phyloP scores from a whole-genome alignment of 64 coral and sea anemone species.

The Montipora efflorescens region DNA sequence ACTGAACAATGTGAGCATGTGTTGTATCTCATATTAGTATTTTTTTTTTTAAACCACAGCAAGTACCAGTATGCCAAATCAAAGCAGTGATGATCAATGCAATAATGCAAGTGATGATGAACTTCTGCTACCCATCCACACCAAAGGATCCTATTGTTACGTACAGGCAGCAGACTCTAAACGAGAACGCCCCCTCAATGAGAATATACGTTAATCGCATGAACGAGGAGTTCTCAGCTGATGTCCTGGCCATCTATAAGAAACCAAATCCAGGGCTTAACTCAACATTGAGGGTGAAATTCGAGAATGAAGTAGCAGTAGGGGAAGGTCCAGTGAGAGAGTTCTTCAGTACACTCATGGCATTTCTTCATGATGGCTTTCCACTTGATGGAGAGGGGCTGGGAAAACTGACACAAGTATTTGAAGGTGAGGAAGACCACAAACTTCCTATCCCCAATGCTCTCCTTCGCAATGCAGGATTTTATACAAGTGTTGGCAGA shows the following conservation, averaged over 20 bases:
- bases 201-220: conserved; percentile 35
- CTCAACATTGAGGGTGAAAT: conserved; percentile 10
- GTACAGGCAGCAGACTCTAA: neutral
- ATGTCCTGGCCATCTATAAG: conserved; percentile 53
- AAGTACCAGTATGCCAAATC: conserved; percentile 16
- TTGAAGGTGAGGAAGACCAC: too few species aligned
- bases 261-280: conserved; percentile 9
- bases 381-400: too few species aligned
- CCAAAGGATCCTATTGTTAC: neutral
- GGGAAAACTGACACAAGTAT: too few species aligned
- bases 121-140: neutral
- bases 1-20: neutral
- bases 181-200: neutral
- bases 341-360: neutral
- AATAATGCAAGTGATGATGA: conserved; percentile 11
- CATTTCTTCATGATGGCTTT: too few species aligned
- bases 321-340: conserved; percentile 32
- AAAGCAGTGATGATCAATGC: conserved; percentile 7
- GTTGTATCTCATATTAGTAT: neutral
- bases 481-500: neutral
- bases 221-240: conserved; percentile 36
- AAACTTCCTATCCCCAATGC: too few species aligned
- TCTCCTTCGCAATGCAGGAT: too few species aligned
- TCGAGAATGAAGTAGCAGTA: conserved; percentile 46
- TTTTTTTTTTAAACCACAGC: conserved; percentile 18